These are phyloP conservation scores for Casuarius casuarius DNA, from an alignment of 2,113 vertebrate species.

Conservation along the genomic window DNA sequence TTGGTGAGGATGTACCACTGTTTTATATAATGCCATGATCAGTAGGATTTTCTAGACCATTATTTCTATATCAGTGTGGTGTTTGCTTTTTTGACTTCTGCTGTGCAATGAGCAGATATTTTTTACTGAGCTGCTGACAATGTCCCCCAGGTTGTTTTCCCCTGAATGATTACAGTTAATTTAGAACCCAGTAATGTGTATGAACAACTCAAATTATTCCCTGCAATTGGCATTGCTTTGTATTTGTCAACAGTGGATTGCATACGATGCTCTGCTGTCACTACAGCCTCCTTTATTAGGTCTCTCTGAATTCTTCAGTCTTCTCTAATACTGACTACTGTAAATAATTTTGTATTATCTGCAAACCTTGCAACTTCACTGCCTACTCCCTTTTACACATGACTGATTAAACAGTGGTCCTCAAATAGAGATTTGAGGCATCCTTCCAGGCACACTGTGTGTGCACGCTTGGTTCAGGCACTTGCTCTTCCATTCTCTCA, in stretches of 20 bases:
- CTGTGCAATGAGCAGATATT: constrained; percentile 64
- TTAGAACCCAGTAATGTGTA: constrained; percentile 48
- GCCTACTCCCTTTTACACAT: not conserved
- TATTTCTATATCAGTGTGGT: constrained; percentile 35
- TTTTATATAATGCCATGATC: constrained; percentile 34
- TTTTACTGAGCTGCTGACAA: constrained; percentile 54
- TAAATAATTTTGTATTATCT: constrained; percentile 43
- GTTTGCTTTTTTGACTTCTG: constrained; percentile 50
- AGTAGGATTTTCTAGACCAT: constrained; percentile 54
- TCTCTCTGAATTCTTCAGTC: not conserved
- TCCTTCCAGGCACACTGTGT: not conserved
- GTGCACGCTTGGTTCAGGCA: not conserved
- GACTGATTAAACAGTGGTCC: not conserved
- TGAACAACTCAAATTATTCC: constrained; percentile 20
- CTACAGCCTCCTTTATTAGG: not conserved
- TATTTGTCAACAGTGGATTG: not conserved
- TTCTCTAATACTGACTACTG: not conserved
- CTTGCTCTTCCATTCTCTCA: not conserved
- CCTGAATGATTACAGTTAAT: constrained; percentile 50
- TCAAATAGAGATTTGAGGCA: constrained; percentile 22
- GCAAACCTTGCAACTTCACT: constrained; percentile 11
- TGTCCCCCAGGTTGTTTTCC: constrained; percentile 2
- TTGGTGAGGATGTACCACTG: constrained; percentile 25
- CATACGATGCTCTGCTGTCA: not conserved
- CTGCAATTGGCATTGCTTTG: not conserved